A percentile compares a stretch with the other conserved stretches of the same genome.
phyloP scores from a whole-genome alignment of 2,797 vertebrate genomes.

The Coregonus ussuriensis region DNA sequence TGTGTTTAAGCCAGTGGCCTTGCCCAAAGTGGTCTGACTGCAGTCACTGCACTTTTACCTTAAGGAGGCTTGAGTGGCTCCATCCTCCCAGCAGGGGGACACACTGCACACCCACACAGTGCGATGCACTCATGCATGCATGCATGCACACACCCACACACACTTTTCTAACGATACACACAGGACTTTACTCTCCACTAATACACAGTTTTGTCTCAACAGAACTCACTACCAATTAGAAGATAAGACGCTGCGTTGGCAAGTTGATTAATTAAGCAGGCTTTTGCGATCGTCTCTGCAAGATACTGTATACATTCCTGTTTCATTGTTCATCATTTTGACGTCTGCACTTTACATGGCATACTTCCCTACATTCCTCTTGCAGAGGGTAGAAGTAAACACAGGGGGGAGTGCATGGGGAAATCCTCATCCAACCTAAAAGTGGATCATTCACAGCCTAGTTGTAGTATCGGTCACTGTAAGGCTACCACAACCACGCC shows the following conservation, averaged over 20 bases:
- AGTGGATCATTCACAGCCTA: neutral
- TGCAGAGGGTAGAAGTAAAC: conserved; percentile 17
- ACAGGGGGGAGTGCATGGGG: conserved; percentile 1
- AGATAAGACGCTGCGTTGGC: neutral
- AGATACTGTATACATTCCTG: neutral
- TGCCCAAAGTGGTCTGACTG: neutral
- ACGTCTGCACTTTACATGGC: neutral
- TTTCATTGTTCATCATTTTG: neutral
- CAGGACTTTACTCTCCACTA: neutral
- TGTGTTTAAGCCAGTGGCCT: conserved; percentile 4
- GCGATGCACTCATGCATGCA: neutral
- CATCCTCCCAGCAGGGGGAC: neutral
- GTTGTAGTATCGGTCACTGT: neutral
- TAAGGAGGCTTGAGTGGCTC: neutral
- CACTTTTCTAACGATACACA: neutral
- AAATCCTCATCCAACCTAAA: neutral
- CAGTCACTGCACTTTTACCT: neutral
- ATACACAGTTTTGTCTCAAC: neutral
- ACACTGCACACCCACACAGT: neutral
- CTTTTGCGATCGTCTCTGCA: neutral
- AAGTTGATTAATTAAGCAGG: neutral
- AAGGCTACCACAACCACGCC: neutral
- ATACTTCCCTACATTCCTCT: neutral
- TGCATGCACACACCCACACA: neutral
- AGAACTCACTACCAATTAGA: neutral